Percentiles rank a stretch among this genome's conserved stretches.
Evolutionary conservation across 2,797 vertebrate genomes (phyloP).

Genomic region (Brotula barbata): DNA sequence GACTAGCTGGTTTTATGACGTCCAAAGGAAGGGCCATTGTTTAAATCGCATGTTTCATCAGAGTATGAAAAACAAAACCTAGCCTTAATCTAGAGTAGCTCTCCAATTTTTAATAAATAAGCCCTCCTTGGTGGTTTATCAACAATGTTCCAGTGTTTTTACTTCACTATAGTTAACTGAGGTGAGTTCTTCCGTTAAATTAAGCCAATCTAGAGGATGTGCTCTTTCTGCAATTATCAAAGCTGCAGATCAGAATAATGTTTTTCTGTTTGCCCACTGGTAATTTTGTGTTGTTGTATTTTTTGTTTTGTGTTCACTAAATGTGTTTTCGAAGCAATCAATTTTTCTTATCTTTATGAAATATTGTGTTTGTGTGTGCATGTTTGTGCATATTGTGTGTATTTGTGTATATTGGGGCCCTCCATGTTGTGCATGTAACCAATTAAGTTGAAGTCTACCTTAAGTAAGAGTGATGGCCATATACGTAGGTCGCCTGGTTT

Average conservation of each 20-base stretch:
- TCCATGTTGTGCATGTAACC: slow-evolving; percentile 62
- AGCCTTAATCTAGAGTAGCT: slow-evolving; percentile 13
- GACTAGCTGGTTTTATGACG: slow-evolving; percentile 13
- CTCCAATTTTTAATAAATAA: slow-evolving; percentile 6
- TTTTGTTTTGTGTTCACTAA: slow-evolving; percentile 32
- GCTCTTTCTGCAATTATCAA: slow-evolving; percentile 32
- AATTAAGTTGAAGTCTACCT: slow-evolving; percentile 63
- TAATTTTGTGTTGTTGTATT: slow-evolving; percentile 38
- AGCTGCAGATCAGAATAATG: slow-evolving; percentile 18
- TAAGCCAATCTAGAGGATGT: not conserved
- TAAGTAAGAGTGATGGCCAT: slow-evolving; percentile 69
- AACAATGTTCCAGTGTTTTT: slow-evolving; percentile 10
- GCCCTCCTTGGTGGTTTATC: slow-evolving; percentile 9
- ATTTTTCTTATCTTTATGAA: slow-evolving; percentile 37
- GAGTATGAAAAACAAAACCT: slow-evolving; percentile 8
- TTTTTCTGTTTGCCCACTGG: slow-evolving; percentile 20
- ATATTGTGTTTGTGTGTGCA: not conserved
- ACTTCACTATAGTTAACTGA: slow-evolving; percentile 13
- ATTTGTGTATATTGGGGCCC: slow-evolving; percentile 17
- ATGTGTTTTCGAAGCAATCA: slow-evolving; percentile 39
- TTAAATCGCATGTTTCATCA: slow-evolving; percentile 18
- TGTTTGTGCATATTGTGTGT: too few species aligned
- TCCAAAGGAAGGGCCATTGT: slow-evolving; percentile 10
- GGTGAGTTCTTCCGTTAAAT: slow-evolving; percentile 16
- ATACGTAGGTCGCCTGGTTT: slow-evolving; percentile 54